phyloP scores from a whole-genome alignment of 1,140 invertebrate species.

The Ooceraea biroi region DNA sequence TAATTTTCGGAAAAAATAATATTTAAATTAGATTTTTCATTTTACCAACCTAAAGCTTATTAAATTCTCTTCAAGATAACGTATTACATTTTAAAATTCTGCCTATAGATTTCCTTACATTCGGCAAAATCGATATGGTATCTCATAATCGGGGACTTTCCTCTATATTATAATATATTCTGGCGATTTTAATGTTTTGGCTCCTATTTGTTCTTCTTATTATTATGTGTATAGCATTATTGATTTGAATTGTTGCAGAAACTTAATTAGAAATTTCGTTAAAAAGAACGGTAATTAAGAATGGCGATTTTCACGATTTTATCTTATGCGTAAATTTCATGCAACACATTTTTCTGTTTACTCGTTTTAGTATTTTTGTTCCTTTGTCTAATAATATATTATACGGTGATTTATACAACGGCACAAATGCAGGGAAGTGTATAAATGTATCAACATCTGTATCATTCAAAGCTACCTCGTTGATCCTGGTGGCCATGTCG shows the following conservation, averaged over 20 bases:
- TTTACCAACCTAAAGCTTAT: too few species aligned
- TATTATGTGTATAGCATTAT: not conserved
- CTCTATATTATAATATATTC: conserved; percentile 15
- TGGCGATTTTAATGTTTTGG: not conserved
- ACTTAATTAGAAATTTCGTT: not conserved
- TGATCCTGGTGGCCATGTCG: conserved; percentile 38
- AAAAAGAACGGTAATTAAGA: too few species aligned
- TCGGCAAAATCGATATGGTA: too few species aligned
- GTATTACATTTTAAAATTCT: too few species aligned
- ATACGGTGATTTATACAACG: not conserved
- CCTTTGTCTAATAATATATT: not conserved
- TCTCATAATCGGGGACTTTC: too few species aligned
- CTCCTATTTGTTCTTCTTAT: not conserved
- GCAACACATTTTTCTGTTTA: not conserved
- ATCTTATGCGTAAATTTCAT: not conserved
- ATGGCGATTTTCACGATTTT: not conserved
- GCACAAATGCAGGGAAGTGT: too few species aligned
- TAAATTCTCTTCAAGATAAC: too few species aligned
- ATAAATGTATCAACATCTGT: not conserved
- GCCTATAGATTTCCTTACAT: too few species aligned
- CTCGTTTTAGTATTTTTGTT: not conserved
- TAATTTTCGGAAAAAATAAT: too few species aligned
- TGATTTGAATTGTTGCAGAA: not conserved
- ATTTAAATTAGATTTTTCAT: too few species aligned
- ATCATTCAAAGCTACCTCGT: conserved; percentile 21